Evolutionary conservation across 2,797 vertebrate species (phyloP).

Genomic region (Halcyon badia): DNA sequence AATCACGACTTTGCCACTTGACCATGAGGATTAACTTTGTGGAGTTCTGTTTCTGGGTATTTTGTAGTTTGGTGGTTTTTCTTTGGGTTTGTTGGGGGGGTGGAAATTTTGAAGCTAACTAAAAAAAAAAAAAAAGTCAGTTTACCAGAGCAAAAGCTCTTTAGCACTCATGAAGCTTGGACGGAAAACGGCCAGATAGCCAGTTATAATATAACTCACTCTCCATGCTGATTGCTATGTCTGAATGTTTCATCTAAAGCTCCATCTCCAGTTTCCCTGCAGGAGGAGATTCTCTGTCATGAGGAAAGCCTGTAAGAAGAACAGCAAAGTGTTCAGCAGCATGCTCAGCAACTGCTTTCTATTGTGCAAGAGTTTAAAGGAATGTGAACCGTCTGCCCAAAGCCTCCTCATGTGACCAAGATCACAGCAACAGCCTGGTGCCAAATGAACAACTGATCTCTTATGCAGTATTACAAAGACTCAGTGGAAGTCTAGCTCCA

Average conservation of each 20-base stretch:
- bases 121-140: not conserved
- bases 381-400: slow-evolving; percentile 76
- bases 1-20: not conserved
- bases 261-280: not conserved
- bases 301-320: slow-evolving; percentile 84
- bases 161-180: not conserved
- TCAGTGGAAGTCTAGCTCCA: not conserved
- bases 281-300: slow-evolving; percentile 77
- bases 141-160: not conserved
- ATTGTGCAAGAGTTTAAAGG: slow-evolving; percentile 90
- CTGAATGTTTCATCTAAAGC: not conserved
- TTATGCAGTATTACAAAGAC: not conserved
- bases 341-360: slow-evolving; percentile 84
- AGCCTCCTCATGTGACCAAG: slow-evolving; percentile 36
- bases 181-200: not conserved
- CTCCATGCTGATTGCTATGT: not conserved
- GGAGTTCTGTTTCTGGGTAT: not conserved
- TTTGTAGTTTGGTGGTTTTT: not conserved
- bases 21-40: not conserved
- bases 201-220: not conserved
- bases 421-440: not conserved
- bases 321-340: slow-evolving; percentile 82
- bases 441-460: not conserved
- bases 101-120: not conserved
- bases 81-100: not conserved